Conservation (phyloP, 2,113 vertebrate genomes). For the Callorhinus ursinus region DNA sequence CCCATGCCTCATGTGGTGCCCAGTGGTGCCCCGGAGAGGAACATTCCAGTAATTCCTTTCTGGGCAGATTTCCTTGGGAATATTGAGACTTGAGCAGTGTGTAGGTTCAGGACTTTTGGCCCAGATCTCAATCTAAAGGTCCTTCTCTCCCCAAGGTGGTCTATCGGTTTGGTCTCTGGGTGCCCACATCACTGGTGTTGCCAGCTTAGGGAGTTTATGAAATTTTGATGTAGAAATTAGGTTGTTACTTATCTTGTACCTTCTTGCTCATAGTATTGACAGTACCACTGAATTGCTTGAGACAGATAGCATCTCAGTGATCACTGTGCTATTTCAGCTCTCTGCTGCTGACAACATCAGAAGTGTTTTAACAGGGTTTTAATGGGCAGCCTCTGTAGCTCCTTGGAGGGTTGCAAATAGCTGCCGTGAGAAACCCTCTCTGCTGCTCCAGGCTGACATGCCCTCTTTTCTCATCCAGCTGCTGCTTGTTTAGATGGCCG, state of each 20-base stretch:
- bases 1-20: not conserved
- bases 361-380: conserved; percentile 99
- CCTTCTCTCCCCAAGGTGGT: conserved; percentile 80
- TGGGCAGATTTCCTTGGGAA: not conserved
- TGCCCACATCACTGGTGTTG: conserved; percentile 80
- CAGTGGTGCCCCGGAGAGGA: not conserved
- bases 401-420: conserved; percentile 96
- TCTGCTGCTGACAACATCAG: conserved; percentile 96
- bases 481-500: conserved; percentile 80
- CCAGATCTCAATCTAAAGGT: conserved; percentile 83
- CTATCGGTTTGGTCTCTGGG: conserved; percentile 83
- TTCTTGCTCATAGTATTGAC: conserved; percentile 98
- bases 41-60: conserved; percentile 27
- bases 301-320: conserved; percentile 90
- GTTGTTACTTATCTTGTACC: conserved; percentile 98
- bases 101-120: conserved; percentile 83
- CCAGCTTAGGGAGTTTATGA: conserved; percentile 90
- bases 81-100: conserved; percentile 57
- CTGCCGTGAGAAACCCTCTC: conserved; percentile 89
- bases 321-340: conserved; percentile 87
- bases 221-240: conserved; percentile 99
- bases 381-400: conserved; percentile 94
- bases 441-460: conserved; percentile 89
- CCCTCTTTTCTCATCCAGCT: conserved; percentile 89
- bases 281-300: conserved; percentile 91